Evolutionary conservation across 1,140 invertebrate species (phyloP).

Genomic region (Gryon sp.): DNA sequence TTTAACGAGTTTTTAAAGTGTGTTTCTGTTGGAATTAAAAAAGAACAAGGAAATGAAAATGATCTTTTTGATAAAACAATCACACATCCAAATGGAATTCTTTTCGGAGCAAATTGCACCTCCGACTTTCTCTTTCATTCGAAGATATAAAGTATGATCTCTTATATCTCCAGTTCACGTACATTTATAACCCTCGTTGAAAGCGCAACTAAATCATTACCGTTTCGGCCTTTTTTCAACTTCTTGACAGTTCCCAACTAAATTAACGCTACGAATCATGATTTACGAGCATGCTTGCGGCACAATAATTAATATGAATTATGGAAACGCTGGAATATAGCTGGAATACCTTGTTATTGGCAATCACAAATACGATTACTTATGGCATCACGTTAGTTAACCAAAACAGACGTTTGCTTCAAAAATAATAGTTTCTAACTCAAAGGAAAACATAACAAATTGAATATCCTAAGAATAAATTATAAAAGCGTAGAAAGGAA

Average conservation of each 20-base stretch:
- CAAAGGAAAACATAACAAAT: too few relatives aligned
- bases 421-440: too few relatives aligned
- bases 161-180: constrained; percentile 15
- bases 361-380: background rate
- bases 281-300: constrained; percentile 9
- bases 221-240: constrained; percentile 12
- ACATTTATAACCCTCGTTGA: constrained; percentile 13
- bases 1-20: too few relatives aligned
- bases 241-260: constrained; percentile 23
- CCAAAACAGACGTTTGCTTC: too few relatives aligned
- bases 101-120: background rate
- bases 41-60: too few relatives aligned
- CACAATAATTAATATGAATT: constrained; percentile 42
- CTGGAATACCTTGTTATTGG: constrained; percentile 3
- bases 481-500: too few relatives aligned
- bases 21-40: too few relatives aligned
- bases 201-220: constrained; percentile 22
- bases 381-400: too few relatives aligned
- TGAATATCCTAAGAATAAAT: too few relatives aligned
- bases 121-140: background rate
- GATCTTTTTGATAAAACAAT: constrained; percentile 8
- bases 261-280: constrained; percentile 35
- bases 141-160: constrained; percentile 24
- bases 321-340: constrained; percentile 4
- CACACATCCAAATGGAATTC: constrained; percentile 26